phyloP scores from a whole-genome alignment of 2,888 invertebrate species.

The Mylabris sibirica region DNA sequence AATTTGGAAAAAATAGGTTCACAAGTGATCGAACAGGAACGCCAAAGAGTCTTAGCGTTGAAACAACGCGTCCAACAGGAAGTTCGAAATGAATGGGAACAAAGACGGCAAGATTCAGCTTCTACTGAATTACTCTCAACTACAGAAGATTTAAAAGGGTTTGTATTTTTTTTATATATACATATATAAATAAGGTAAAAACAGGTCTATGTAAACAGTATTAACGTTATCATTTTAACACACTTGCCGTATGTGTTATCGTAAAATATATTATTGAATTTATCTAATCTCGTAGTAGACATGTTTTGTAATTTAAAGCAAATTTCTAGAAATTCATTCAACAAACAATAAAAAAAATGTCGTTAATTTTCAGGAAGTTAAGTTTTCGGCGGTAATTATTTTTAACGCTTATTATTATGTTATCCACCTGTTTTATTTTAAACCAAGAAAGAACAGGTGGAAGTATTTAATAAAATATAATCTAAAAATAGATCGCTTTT shows the following conservation, averaged over 20 bases:
- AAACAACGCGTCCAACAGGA: conserved; percentile 89
- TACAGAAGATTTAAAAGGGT: conserved; percentile 55
- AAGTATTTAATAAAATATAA: not conserved
- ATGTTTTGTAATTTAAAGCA: not conserved
- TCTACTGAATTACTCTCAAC: conserved; percentile 54
- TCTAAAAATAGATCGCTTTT: not conserved
- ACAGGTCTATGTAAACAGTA: not conserved
- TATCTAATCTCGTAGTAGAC: not conserved
- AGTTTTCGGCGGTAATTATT: conserved; percentile 24
- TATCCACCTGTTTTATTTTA: not conserved
- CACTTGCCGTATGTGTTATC: not conserved
- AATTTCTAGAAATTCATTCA: not conserved
- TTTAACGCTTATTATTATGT: not conserved
- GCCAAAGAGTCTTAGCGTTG: conserved; percentile 84
- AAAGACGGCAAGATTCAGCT: conserved; percentile 69
- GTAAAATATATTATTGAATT: not conserved
- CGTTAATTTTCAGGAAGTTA: conserved; percentile 13
- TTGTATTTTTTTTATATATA: conserved; percentile 35
- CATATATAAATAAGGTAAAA: not conserved
- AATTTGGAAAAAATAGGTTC: conserved; percentile 68
- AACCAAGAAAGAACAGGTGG: not conserved
- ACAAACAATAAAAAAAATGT: not conserved
- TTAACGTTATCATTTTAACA: conserved; percentile 1
- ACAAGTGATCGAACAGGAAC: conserved; percentile 90
- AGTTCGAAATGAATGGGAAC: conserved; percentile 88